Evolutionary conservation across 2,888 invertebrate genomes (phyloP).

Genomic region (Cotesia congregata): DNA sequence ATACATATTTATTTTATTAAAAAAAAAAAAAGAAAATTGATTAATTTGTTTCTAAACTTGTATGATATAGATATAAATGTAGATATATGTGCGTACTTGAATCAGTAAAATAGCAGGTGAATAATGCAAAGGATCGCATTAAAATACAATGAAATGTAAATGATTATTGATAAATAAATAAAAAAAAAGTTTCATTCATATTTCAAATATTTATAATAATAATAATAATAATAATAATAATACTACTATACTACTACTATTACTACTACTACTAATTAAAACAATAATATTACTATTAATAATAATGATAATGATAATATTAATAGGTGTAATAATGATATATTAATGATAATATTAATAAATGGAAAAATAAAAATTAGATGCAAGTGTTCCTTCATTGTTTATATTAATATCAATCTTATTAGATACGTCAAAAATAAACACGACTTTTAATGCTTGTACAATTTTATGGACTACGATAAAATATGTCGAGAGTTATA

Average conservation of each 20-base stretch:
- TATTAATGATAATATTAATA: neutral
- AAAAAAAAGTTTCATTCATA: neutral
- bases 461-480: neutral
- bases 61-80: constrained; percentile 60
- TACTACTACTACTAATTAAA: neutral
- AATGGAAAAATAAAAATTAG: neutral
- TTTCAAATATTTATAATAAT: neutral
- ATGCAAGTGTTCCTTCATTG: constrained; percentile 1
- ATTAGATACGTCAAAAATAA: neutral
- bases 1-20: neutral
- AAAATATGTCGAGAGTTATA: neutral
- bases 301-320: neutral
- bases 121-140: constrained; percentile 28
- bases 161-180: neutral
- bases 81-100: constrained; percentile 53
- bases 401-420: neutral
- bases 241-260: neutral
- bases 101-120: neutral
- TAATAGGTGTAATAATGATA: neutral
- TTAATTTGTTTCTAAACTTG: constrained; percentile 22
- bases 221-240: neutral
- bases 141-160: constrained; percentile 18
- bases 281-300: neutral
- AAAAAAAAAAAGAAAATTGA: neutral
- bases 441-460: neutral